A percentile compares a stretch with the other conserved stretches of the same genome.
Conservation (phyloP, 2,797 vertebrate genomes). For the Esox lucius region DNA sequence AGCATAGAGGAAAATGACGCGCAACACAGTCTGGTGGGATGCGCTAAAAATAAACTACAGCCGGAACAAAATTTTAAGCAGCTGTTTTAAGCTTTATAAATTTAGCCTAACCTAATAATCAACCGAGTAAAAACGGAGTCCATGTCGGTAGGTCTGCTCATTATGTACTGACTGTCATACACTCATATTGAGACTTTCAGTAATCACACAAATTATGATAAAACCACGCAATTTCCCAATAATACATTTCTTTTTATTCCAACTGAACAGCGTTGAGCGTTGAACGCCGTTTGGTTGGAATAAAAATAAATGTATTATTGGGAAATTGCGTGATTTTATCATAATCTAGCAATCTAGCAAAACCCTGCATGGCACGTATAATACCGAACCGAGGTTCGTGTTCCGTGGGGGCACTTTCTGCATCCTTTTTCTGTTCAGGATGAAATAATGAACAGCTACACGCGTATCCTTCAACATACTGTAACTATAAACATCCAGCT, state of each 20-base stretch:
- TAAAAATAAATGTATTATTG: too few species aligned
- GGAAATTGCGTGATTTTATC: too few species aligned
- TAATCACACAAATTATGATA: not conserved
- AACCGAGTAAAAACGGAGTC: not conserved
- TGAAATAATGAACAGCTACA: not conserved
- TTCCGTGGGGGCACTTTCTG: too few species aligned
- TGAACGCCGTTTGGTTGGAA: too few species aligned
- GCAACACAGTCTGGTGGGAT: conserved; percentile 51
- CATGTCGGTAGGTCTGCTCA: not conserved
- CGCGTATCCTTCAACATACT: not conserved
- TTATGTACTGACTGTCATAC: not conserved
- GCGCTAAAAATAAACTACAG: conserved; percentile 65
- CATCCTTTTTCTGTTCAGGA: too few species aligned
- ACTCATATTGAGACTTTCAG: not conserved
- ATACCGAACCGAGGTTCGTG: too few species aligned
- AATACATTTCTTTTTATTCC: not conserved
- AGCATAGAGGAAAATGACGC: conserved; percentile 63
- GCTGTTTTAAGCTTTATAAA: conserved; percentile 35
- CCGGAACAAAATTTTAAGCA: conserved; percentile 54
- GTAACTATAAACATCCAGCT: not conserved
- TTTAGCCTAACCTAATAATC: not conserved
- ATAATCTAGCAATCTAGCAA: too few species aligned
- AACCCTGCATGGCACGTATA: too few species aligned
- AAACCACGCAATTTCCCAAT: not conserved
- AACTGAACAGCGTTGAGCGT: too few species aligned